These are phyloP conservation scores for Brachionus koreanus DNA, from an alignment of 1,140 invertebrate genomes.

Conservation along the genomic window DNA sequence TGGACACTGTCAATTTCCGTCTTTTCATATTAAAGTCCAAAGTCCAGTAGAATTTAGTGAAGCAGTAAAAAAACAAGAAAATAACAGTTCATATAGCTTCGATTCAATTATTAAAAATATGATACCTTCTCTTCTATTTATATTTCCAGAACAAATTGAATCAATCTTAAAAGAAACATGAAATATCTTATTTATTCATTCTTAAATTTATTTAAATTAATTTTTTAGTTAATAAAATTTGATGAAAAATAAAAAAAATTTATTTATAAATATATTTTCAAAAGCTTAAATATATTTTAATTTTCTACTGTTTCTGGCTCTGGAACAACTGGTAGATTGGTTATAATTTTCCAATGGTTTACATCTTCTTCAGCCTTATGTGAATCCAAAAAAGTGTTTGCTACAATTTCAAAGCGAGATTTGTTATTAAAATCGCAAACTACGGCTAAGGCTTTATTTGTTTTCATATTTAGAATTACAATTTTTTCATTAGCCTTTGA, in stretches of 20 bases:
- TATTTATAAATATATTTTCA: constrained; percentile 2
- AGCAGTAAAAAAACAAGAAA: not conserved
- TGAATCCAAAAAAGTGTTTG: constrained; percentile 52
- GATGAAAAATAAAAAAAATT: not conserved
- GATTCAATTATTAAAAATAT: constrained; percentile 20
- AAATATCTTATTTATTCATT: not conserved
- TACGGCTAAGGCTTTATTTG: constrained; percentile 51
- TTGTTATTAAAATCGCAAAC: constrained; percentile 48
- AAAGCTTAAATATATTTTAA: not conserved
- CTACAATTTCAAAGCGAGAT: constrained; percentile 54
- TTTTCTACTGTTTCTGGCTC: not conserved
- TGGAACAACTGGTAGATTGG: constrained; percentile 20
- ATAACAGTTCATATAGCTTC: not conserved
- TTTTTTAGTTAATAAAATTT: constrained; percentile 25
- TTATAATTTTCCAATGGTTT: constrained; percentile 51
- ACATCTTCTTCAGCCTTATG: constrained; percentile 55
- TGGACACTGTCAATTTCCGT: constrained; percentile 2
- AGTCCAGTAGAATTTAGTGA: not conserved
- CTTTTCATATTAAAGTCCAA: constrained; percentile 1
- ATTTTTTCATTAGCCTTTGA: constrained; percentile 52
- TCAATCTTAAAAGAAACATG: not conserved
- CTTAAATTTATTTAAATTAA: not conserved
- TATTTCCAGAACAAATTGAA: constrained; percentile 27
- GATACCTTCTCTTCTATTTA: constrained; percentile 16
- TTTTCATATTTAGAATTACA: constrained; percentile 51